Base-by-base conservation (phyloP, 2,888 invertebrate species). In the Drosophila ochracea region DNA sequence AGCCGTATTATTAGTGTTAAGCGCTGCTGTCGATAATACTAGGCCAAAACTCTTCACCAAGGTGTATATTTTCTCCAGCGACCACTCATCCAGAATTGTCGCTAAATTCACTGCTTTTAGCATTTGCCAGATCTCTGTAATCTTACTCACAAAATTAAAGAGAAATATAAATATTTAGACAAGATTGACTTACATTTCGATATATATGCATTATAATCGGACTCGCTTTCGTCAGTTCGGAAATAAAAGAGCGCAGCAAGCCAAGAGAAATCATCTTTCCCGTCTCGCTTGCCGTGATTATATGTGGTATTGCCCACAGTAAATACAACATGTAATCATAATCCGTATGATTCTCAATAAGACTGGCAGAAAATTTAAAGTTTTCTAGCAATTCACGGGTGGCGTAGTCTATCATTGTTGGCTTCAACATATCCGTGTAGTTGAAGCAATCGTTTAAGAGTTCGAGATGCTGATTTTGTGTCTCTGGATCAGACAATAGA, bases 371-470 rank as follows among this genome's bases (percentile, higher is more conserved):
- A 28, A 47, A 41, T 33, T 67, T 83, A 7, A 83, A 60, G 16
- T 58, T 74, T 3, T 41, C 55, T 1, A 85, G 47, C 35, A 83
- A 61, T 31, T 77, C 70, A 0, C 67, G 54, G 4, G 84, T 80
- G 9, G 79, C 76, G 63, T 75, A 84, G 57, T 84, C 83, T 19
- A 84, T 58, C 88, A 84, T 84, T 30, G 88, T 84, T n/a, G 84
- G 84, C 49, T 84, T 84, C 4, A 84, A 47, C 43, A 76, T 87
- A 60, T 84, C 84, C 0, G 85, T 75, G 49, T 87, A 84, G 53
- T 72, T 87, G 9, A 84, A 80, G 35, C 83, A 63, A 9, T 76
- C 74, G n/a, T 83, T 84, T 7, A 84, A 25, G 0, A 84, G 65
- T 28, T 85, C 81, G 0, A 88, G 57, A 4, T 77, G 70, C 5